phyloP scores from a whole-genome alignment of 2,888 invertebrate species.

The Phalangium opilio region DNA sequence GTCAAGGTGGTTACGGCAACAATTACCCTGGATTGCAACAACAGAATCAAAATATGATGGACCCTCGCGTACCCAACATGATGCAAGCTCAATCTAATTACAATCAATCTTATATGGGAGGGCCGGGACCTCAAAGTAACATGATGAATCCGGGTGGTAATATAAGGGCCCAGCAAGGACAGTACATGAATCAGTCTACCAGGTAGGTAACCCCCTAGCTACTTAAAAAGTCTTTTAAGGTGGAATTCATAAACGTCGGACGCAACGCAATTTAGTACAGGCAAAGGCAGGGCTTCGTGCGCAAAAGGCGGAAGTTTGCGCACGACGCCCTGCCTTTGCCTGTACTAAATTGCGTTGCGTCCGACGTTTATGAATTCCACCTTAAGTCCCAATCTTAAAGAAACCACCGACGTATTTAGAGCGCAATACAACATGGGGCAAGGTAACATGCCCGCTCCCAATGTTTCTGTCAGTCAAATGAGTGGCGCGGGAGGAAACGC shows the following conservation, averaged over 20 bases:
- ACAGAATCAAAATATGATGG: constrained; percentile 15
- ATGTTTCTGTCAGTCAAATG: constrained; percentile 19
- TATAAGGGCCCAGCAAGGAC: constrained; percentile 15
- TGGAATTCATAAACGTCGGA: no score
- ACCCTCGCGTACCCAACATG: constrained; percentile 13
- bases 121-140: constrained; percentile 4
- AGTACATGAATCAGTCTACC: constrained; percentile 15
- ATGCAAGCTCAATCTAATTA: constrained; percentile 7
- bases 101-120: constrained; percentile 13
- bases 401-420: no score
- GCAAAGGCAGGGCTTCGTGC: no score
- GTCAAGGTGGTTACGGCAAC: constrained; percentile 14
- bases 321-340: no score
- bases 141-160: constrained; percentile 12
- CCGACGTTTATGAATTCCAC: no score
- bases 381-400: neutral
- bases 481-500: constrained; percentile 7
- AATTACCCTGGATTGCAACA: constrained; percentile 13
- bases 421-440: constrained; percentile 14
- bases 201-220: no score
- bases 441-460: constrained; percentile 16
- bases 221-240: no score
- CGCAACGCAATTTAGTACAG: no score
- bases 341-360: no score
- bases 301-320: no score